Evolutionary conservation across 2,797 vertebrate genomes (phyloP).

Genomic region (Sardinella longiceps): DNA sequence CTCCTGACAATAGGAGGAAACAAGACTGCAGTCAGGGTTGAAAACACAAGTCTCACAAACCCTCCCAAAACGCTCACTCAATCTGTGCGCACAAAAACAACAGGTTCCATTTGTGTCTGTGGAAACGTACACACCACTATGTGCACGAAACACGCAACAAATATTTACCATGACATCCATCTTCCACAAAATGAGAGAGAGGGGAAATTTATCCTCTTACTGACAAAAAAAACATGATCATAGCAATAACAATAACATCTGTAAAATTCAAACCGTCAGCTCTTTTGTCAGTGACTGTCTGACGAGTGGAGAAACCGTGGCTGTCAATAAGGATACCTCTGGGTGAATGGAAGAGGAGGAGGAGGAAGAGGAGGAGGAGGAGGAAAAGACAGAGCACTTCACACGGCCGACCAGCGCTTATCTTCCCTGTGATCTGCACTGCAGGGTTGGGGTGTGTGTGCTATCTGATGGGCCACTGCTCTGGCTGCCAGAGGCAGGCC

Average conservation of each 20-base stretch:
- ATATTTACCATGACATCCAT: background rate
- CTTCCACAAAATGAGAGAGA: background rate
- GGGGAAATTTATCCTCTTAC: background rate
- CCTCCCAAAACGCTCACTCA: background rate
- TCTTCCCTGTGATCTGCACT: background rate
- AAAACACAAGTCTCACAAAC: background rate
- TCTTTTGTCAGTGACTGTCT: background rate
- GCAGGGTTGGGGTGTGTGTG: background rate
- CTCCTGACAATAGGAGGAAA: constrained; percentile 21
- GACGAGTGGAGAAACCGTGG: background rate
- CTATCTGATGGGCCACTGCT: constrained; percentile 18
- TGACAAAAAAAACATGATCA: too few species aligned
- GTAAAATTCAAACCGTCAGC: background rate
- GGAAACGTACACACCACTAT: background rate
- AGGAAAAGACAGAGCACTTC: background rate
- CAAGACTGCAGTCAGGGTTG: background rate
- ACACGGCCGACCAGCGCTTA: background rate
- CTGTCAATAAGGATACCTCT: background rate
- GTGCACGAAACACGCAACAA: background rate
- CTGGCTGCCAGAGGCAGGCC: background rate
- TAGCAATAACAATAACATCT: background rate
- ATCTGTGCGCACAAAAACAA: background rate
- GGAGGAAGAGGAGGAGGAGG: background rate
- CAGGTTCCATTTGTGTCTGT: background rate
- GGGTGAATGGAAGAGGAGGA: background rate